Percentiles rank a stretch among this genome's conserved stretches.
phyloP scores from a whole-genome alignment of 2,113 vertebrate species.

The Hippocampus zosterae region DNA sequence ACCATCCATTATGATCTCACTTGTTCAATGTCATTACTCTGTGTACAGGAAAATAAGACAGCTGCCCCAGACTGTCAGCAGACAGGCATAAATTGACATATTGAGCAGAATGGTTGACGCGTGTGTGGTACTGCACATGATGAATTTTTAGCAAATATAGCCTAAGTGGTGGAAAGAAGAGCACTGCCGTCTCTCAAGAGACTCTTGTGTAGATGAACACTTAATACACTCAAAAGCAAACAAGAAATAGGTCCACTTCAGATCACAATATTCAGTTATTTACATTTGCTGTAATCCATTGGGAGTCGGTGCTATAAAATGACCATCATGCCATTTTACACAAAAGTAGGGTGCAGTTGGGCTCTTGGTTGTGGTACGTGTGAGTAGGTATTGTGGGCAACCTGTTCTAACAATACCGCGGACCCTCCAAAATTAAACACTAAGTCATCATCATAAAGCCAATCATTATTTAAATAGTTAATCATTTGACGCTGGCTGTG shows the following conservation, averaged over 20 bases:
- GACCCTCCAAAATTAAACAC: neutral
- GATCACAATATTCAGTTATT: constrained; percentile 14
- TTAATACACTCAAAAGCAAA: constrained; percentile 40
- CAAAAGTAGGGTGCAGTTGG: neutral
- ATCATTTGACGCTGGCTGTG: too few relatives aligned
- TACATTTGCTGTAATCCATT: constrained; percentile 29
- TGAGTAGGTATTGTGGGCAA: too few relatives aligned
- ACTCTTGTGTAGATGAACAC: constrained; percentile 47
- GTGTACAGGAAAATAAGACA: neutral
- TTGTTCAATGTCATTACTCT: constrained; percentile 14
- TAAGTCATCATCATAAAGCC: too few relatives aligned
- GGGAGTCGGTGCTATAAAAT: constrained; percentile 6
- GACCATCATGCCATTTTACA: constrained; percentile 5
- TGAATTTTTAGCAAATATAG: constrained; percentile 46
- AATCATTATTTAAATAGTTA: too few relatives aligned
- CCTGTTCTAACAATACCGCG: neutral
- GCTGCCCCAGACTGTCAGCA: constrained; percentile 5
- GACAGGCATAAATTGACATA: constrained; percentile 1
- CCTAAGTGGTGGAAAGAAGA: constrained; percentile 39
- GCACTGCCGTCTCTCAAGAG: constrained; percentile 41
- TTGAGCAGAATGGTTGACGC: constrained; percentile 43
- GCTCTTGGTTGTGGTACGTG: neutral
- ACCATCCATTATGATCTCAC: neutral
- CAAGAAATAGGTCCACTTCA: constrained; percentile 41
- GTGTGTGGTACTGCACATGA: constrained; percentile 46